Base-by-base conservation (phyloP, 2,888 invertebrate species). In the Panopea generosa region DNA sequence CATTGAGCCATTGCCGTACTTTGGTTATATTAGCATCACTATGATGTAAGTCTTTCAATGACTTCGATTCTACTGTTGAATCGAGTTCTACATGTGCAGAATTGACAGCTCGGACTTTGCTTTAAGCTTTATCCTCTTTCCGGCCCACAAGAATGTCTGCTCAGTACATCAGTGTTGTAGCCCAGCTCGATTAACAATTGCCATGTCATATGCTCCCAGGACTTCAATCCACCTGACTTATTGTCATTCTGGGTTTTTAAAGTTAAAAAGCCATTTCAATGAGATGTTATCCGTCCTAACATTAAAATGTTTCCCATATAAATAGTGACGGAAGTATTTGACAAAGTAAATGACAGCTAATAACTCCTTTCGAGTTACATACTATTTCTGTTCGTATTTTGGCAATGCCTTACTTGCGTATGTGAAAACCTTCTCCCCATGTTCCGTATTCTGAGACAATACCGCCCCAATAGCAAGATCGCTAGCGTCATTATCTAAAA, bases 221-320 rank as follows among this genome's bases (percentile, higher is more conserved):
- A 49, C 50, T 27, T 61, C 61, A 7, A 61, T 26, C 61, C 61
- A 50, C 3, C 61, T 2, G 11, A 50, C 61, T 2, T 49, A 22
- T 27, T 61, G 61, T 9, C 61, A 45, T 20, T 22, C n/a, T 1
- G 47, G 60, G 60, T 60, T 45, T 40, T 57, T 57, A 16, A 57
- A 57, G 16, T 45, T 4, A 4, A 45, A 18, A n/a, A 76, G 22
- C 72, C 76, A 80, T 1, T 45, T 24, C 20, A 80, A 26, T 11
- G 75, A 76, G 1, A 62, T 67, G 38, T 83, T 78, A 18, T 76
- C 77, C 2, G 78, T 76, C 57, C 81, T 50, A 4, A 76, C 40
- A 55, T 70, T 43, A 45, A 78, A 77, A 27, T 53, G 49, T 16
- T 45, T 22, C 7, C 76, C 77, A 55, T 78, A 79, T 18, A 82